Conservation (phyloP, 2,888 invertebrate species). For the Neoscelio sp. region DNA sequence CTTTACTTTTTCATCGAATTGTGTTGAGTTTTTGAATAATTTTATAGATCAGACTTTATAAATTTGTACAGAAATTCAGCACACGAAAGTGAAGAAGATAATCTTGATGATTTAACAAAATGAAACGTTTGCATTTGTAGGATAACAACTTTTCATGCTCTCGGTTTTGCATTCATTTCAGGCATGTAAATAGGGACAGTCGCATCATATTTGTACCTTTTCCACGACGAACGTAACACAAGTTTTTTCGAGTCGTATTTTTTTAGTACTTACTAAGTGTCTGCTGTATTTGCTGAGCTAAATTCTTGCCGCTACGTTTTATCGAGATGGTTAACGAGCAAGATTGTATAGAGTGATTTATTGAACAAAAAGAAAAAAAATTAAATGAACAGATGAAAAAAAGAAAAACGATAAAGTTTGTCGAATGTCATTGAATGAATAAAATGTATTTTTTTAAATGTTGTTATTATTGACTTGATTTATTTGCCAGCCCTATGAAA, state of each 20-base stretch:
- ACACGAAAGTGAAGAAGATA: too few relatives aligned
- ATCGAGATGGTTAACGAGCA: conserved; percentile 32
- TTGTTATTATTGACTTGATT: conserved; percentile 8
- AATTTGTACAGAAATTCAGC: too few relatives aligned
- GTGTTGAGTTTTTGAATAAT: conserved; percentile 3
- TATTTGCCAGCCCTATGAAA: too few relatives aligned
- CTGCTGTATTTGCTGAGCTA: conserved; percentile 55
- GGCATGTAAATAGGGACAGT: conserved; percentile 44
- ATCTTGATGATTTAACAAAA: conserved; percentile 13
- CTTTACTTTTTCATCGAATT: too few relatives aligned
- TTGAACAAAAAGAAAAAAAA: conserved; percentile 31
- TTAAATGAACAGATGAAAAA: conserved; percentile 1
- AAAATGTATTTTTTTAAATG: conserved; percentile 63
- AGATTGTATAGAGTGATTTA: conserved; percentile 48
- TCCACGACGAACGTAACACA: conserved; percentile 57
- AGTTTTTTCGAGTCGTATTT: conserved; percentile 59
- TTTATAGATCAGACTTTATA: too few relatives aligned
- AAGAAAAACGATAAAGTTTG: conserved; percentile 30
- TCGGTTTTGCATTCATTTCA: conserved; percentile 29
- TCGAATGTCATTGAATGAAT: conserved; percentile 60
- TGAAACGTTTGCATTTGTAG: conserved; percentile 40
- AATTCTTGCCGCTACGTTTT: conserved; percentile 62
- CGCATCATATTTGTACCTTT: conserved; percentile 57
- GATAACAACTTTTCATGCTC: conserved; percentile 4
- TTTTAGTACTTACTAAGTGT: conserved; percentile 61